Percentiles rank a stretch among this genome's conserved stretches.
Conservation (phyloP, 2,113 vertebrate genomes). For the Procavia capensis region DNA sequence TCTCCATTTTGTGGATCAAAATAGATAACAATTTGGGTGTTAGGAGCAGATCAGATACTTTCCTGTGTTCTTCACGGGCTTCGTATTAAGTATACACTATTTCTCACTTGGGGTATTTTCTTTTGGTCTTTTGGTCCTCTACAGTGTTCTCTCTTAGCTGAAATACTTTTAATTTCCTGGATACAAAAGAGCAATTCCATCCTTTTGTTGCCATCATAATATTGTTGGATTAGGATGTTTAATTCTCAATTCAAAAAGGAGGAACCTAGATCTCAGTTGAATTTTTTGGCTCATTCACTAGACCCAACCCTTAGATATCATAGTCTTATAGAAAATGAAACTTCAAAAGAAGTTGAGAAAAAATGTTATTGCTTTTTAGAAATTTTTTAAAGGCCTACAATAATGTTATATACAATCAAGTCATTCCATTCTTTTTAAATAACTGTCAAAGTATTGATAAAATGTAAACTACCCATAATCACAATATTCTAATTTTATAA, state of each 20-base stretch:
- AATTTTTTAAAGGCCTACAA: not conserved
- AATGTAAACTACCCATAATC: not conserved
- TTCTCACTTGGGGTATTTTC: not conserved
- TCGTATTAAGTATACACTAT: not conserved
- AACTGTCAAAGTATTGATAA: not conserved
- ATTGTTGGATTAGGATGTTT: not conserved
- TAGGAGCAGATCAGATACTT: not conserved
- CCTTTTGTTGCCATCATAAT: not conserved
- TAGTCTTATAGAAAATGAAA: not conserved
- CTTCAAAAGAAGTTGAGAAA: not conserved
- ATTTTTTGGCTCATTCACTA: not conserved
- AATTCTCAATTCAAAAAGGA: not conserved
- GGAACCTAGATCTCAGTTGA: not conserved
- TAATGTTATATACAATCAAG: not conserved
- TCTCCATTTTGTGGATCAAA: not conserved
- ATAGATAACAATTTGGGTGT: not conserved
- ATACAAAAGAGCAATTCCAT: not conserved
- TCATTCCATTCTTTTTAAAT: not conserved
- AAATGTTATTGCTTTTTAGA: not conserved
- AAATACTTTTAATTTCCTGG: not conserved
- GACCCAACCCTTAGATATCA: not conserved
- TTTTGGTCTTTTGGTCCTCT: not conserved
- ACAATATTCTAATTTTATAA: not conserved
- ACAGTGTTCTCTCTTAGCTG: not conserved
- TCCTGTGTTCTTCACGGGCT: not conserved